phyloP scores from a whole-genome alignment of 2,797 vertebrate species.

The Xerus rutilus region DNA sequence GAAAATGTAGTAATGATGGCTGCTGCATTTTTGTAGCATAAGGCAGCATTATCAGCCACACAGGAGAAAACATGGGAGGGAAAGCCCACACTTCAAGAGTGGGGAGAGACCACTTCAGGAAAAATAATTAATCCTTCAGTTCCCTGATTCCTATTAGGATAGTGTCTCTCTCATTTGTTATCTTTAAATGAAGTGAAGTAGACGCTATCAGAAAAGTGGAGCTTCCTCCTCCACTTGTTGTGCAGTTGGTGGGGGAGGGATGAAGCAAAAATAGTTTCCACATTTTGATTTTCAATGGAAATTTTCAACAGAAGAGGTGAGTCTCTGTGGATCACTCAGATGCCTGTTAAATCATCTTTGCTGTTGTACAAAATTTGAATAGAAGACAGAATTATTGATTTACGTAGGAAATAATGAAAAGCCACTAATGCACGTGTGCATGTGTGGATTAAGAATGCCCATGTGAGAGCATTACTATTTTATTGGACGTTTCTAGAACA shows the following conservation, averaged over 20 bases:
- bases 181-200: conserved; percentile 75
- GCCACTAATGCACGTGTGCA: not conserved
- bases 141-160: conserved; percentile 65
- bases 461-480: not conserved
- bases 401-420: conserved; percentile 49
- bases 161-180: conserved; percentile 66
- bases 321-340: not conserved
- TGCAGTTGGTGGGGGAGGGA: not conserved
- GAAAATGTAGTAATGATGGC: not conserved
- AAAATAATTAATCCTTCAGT: conserved; percentile 70
- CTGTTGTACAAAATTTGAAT: conserved; percentile 38
- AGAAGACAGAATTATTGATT: conserved; percentile 47
- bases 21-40: not conserved
- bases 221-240: conserved; percentile 41
- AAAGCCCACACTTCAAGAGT: not conserved
- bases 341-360: not conserved
- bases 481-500: not conserved
- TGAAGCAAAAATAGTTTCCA: conserved; percentile 56
- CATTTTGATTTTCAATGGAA: conserved; percentile 54
- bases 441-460: not conserved
- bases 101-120: not conserved
- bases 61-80: not conserved
- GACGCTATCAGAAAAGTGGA: conserved; percentile 64
- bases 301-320: not conserved
- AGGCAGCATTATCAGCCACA: not conserved